These are phyloP conservation scores for Argyrosomus japonicus DNA, from an alignment of 2,113 vertebrate genomes.

Conservation along the genomic window DNA sequence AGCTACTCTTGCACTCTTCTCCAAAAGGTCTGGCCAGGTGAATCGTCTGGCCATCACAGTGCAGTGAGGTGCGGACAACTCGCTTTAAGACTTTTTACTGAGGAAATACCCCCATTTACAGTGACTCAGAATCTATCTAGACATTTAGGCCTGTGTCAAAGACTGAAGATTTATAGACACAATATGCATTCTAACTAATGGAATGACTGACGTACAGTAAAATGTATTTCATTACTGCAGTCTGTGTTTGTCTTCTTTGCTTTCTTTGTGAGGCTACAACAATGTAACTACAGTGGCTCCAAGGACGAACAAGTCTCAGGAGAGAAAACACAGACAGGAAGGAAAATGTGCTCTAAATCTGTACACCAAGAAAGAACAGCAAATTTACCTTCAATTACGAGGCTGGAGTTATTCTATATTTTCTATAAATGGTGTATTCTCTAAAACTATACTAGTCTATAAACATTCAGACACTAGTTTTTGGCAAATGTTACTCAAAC, in stretches of 20 bases:
- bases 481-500: not conserved
- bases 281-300: not conserved
- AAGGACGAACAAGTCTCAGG: conserved; percentile 5
- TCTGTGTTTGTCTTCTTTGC: not conserved
- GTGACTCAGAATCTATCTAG: not conserved
- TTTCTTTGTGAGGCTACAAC: not conserved
- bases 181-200: not conserved
- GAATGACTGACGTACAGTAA: not conserved
- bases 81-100: not conserved
- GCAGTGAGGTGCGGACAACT: not conserved
- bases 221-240: not conserved
- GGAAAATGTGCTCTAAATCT: not conserved
- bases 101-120: not conserved
- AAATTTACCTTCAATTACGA: not conserved
- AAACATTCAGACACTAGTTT: not conserved
- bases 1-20: conserved; percentile 21
- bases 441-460: not conserved
- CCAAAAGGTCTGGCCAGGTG: not conserved
- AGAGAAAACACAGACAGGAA: conserved; percentile 3
- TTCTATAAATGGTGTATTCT: not conserved
- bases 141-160: not conserved
- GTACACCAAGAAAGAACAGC: not conserved
- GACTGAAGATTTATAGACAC: not conserved
- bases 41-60: conserved; percentile 21
- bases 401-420: not conserved